phyloP scores from a whole-genome alignment of 1,140 invertebrate species.

The Belonocnema kinseyi region DNA sequence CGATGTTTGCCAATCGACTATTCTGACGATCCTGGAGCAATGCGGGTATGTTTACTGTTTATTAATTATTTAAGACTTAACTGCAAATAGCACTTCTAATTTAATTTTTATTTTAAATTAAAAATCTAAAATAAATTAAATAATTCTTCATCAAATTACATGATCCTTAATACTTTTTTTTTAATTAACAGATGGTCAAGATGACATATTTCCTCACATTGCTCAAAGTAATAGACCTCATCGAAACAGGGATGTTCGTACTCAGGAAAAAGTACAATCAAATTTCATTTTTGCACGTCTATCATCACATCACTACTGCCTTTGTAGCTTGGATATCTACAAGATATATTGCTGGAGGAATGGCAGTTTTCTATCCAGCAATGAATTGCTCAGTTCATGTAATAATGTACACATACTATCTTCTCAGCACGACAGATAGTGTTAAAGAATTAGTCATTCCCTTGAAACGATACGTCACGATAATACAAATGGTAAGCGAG shows the following conservation, averaged over 20 bases:
- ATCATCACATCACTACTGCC: conserved; percentile 82
- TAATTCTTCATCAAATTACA: no score
- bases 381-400: conserved; percentile 62
- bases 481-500: conserved; percentile 65
- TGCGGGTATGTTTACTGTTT: conserved; percentile 54
- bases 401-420: conserved; percentile 67
- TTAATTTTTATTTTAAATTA: no score
- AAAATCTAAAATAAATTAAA: no score
- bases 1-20: conserved; percentile 56
- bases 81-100: neutral
- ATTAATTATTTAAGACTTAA: conserved; percentile 25
- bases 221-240: conserved; percentile 54
- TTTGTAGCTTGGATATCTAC: conserved; percentile 78
- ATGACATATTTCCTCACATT: conserved; percentile 48
- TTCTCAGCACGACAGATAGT: conserved; percentile 46
- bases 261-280: conserved; percentile 84
- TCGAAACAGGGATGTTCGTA: conserved; percentile 82
- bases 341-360: conserved; percentile 68
- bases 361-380: conserved; percentile 54
- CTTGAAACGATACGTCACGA: conserved; percentile 64
- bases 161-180: neutral
- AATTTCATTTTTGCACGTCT: conserved; percentile 85
- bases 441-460: conserved; percentile 40
- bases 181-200: conserved; percentile 42
- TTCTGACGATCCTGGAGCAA: conserved; percentile 45